phyloP scores from a whole-genome alignment of 2,888 invertebrate species.

The Sinhomidia bicolor region DNA sequence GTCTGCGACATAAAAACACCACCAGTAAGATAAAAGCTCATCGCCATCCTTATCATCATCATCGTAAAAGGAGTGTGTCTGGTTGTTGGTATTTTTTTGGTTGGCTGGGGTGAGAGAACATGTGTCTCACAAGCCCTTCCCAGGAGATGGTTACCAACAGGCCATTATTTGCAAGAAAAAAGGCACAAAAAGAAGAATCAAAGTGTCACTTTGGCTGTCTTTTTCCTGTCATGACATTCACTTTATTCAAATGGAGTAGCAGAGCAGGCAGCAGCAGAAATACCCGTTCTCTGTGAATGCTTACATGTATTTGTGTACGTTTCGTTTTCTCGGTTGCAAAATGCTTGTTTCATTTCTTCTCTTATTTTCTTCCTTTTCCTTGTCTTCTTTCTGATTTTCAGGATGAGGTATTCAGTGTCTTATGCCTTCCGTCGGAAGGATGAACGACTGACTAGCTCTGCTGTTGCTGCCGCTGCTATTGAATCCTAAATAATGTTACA shows the following conservation, averaged over 20 bases:
- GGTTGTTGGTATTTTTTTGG: constrained; percentile 5
- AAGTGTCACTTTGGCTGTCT: constrained; percentile 70
- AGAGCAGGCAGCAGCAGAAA: not conserved
- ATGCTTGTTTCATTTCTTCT: not conserved
- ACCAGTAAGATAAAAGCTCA: constrained; percentile 54
- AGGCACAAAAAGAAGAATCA: constrained; percentile 45
- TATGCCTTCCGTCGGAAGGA: not conserved
- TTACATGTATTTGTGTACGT: not conserved
- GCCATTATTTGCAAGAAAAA: constrained; percentile 42
- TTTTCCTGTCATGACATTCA: constrained; percentile 64
- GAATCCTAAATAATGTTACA: not conserved
- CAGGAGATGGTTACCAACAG: constrained; percentile 65
- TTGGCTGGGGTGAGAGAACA: constrained; percentile 32
- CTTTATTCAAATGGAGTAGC: constrained; percentile 48
- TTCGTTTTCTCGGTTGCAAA: not conserved
- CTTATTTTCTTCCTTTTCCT: constrained; percentile 17
- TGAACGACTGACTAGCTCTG: constrained; percentile 11
- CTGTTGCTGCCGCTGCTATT: not conserved
- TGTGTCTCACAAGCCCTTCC: constrained; percentile 69
- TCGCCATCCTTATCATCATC: constrained; percentile 27
- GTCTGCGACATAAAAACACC: not conserved
- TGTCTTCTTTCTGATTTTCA: constrained; percentile 7
- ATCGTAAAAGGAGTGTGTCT: constrained; percentile 51
- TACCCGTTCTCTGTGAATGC: constrained; percentile 10
- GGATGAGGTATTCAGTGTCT: not conserved